Conservation (phyloP, 2,113 vertebrate genomes). For the Vulpes ferrilata region DNA sequence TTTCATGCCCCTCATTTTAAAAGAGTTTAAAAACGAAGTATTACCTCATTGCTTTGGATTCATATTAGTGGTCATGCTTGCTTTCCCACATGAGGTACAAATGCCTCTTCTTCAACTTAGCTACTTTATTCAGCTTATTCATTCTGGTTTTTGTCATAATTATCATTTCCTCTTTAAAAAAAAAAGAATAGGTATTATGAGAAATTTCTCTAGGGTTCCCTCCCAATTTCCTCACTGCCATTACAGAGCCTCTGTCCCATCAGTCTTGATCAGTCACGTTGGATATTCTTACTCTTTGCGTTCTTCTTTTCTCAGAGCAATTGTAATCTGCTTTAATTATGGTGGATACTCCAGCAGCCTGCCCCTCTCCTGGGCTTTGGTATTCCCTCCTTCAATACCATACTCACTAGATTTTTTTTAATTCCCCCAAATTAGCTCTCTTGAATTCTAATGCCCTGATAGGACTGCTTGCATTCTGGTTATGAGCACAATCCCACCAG, state of each 20-base stretch:
- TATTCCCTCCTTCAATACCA: constrained; percentile 81
- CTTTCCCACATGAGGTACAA: not conserved
- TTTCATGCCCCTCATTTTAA: not conserved
- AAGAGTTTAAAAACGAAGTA: constrained; percentile 27
- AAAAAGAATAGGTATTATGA: constrained; percentile 64
- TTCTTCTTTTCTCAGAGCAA: constrained; percentile 77
- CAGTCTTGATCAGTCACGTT: not conserved
- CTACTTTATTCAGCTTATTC: constrained; percentile 63
- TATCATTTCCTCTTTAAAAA: constrained; percentile 69
- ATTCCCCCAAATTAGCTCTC: constrained; percentile 82
- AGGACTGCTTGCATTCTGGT: constrained; percentile 54
- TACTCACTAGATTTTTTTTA: constrained; percentile 72
- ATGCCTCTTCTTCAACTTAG: constrained; percentile 39
- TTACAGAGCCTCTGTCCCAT: constrained; percentile 2
- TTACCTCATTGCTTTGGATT: not conserved
- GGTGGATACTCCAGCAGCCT: constrained; percentile 77
- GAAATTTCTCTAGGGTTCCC: constrained; percentile 77
- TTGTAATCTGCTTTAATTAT: constrained; percentile 84
- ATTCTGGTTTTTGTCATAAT: constrained; percentile 73
- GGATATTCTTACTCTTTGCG: constrained; percentile 50
- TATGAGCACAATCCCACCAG: constrained; percentile 65
- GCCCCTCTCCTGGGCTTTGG: constrained; percentile 77
- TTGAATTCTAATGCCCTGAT: constrained; percentile 78
- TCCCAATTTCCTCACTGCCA: constrained; percentile 65
- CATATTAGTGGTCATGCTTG: not conserved